A percentile compares a stretch with the other conserved stretches of the same genome.
phyloP scores from a whole-genome alignment of 2,797 vertebrate genomes.

The Synanceia verrucosa region DNA sequence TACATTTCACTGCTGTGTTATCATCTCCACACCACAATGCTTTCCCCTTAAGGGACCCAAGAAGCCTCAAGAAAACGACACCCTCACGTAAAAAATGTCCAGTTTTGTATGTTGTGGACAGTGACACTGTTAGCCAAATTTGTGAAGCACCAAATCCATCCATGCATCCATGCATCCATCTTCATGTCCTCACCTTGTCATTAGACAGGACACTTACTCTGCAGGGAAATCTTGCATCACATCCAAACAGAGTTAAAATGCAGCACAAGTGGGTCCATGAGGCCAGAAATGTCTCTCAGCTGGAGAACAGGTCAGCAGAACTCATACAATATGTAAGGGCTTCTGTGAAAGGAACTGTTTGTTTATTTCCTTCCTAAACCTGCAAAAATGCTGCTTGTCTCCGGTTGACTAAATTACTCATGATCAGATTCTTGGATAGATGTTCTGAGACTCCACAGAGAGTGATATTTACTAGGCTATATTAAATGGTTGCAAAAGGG shows the following conservation, averaged over 20 bases:
- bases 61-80: background rate
- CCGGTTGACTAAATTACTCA: background rate
- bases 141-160: background rate
- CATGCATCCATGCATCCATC: constrained; percentile 3
- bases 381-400: background rate
- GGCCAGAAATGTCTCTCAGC: background rate
- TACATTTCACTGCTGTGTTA: background rate
- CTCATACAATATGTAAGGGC: background rate
- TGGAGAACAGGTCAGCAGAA: background rate
- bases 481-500: background rate
- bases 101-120: background rate
- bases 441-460: background rate
- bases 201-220: background rate
- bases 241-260: constrained; percentile 11
- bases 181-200: background rate
- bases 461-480: background rate
- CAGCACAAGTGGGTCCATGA: background rate
- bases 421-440: background rate
- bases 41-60: background rate
- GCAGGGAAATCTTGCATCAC: background rate
- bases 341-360: background rate
- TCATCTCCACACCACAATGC: background rate
- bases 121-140: background rate
- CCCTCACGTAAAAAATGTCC: background rate
- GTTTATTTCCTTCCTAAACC: background rate